These are phyloP conservation scores for Epinotia ramella DNA, from an alignment of 2,888 invertebrate species.

Conservation along the genomic window DNA sequence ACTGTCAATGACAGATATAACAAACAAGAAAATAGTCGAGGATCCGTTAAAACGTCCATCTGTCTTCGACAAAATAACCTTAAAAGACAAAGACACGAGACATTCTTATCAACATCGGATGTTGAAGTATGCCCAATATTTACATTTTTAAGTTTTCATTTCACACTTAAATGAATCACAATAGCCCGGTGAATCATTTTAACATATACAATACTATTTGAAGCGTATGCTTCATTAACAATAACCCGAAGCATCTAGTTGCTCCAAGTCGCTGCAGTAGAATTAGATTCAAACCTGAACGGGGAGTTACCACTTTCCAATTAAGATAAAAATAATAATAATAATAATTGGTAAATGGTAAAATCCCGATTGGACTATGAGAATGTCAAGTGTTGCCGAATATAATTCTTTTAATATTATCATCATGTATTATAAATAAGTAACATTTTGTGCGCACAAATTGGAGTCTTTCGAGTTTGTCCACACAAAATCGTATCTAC, in stretches of 20 bases:
- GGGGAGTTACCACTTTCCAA: slow-evolving; percentile 52
- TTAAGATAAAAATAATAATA: slow-evolving; percentile 43
- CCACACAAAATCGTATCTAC: slow-evolving; percentile 65
- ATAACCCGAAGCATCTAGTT: slow-evolving; percentile 59
- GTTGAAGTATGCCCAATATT: slow-evolving; percentile 73
- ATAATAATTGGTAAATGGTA: slow-evolving; percentile 56
- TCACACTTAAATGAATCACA: slow-evolving; percentile 66
- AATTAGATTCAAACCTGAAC: slow-evolving; percentile 63
- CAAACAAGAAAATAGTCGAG: slow-evolving; percentile 60
- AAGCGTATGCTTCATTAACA: slow-evolving; percentile 57
- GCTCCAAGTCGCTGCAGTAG: slow-evolving; percentile 75
- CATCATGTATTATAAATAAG: slow-evolving; percentile 82
- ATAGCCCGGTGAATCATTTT: slow-evolving; percentile 80
- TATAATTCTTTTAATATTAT: slow-evolving; percentile 83
- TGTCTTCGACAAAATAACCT: slow-evolving; percentile 61
- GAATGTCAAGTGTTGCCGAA: slow-evolving; percentile 86
- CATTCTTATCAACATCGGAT: slow-evolving; percentile 76
- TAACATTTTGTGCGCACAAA: slow-evolving; percentile 63
- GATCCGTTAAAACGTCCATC: slow-evolving; percentile 49
- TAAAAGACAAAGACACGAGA: slow-evolving; percentile 71
- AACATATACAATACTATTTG: slow-evolving; percentile 63
- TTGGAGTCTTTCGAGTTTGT: slow-evolving; percentile 54
- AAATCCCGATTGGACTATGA: slow-evolving; percentile 60
- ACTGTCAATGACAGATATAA: slow-evolving; percentile 55
- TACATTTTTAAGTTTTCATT: slow-evolving; percentile 65